These are phyloP conservation scores for Pyrgilauda ruficollis DNA, from an alignment of 2,113 vertebrate genomes.

Conservation along the genomic window DNA sequence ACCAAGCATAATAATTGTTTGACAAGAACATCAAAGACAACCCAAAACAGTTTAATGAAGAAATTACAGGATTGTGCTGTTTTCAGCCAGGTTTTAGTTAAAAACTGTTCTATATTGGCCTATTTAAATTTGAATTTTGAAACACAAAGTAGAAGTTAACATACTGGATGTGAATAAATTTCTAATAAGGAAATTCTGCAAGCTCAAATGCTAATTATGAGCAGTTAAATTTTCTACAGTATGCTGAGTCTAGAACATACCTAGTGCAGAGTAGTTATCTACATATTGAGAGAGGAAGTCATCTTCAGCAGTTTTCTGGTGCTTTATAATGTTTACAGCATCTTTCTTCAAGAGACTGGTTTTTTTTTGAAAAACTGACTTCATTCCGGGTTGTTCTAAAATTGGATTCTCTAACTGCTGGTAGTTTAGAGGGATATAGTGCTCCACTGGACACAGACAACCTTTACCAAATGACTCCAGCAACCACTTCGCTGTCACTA, in stretches of 20 bases:
- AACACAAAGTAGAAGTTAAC: background rate
- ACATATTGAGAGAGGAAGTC: conserved; percentile 90
- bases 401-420: conserved; percentile 73
- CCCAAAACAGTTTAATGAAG: background rate
- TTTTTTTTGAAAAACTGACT: conserved; percentile 33
- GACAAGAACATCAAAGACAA: background rate
- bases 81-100: background rate
- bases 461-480: conserved; percentile 87
- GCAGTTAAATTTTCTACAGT: background rate
- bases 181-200: background rate
- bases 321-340: conserved; percentile 4
- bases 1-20: background rate
- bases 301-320: conserved; percentile 78
- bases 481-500: conserved; percentile 90
- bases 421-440: conserved; percentile 82
- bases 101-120: background rate
- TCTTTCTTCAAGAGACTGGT: conserved; percentile 54
- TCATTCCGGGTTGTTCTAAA: conserved; percentile 65
- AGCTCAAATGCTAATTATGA: background rate
- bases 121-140: background rate
- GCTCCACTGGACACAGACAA: conserved; percentile 79
- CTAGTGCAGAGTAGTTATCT: conserved; percentile 76
- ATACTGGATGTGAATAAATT: background rate
- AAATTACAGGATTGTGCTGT: background rate
- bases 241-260: conserved; percentile 64